A percentile compares a stretch with the other conserved stretches of the same genome.
phyloP scores from a whole-genome alignment of 2,113 vertebrate genomes.

The Vulpes vulpes region DNA sequence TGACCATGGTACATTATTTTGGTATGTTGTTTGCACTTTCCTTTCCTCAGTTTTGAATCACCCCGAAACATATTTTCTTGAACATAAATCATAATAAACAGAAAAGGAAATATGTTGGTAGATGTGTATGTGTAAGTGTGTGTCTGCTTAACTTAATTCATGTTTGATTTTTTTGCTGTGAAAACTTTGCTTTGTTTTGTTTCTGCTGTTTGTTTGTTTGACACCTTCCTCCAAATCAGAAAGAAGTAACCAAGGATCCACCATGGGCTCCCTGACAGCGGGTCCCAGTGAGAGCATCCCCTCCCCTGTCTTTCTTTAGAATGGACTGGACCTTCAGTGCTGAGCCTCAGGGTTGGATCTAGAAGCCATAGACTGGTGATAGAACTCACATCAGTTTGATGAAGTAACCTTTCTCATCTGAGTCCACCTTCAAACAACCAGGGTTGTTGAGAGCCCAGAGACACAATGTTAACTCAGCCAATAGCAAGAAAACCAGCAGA shows the following conservation, averaged over 20 bases:
- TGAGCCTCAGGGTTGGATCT: not conserved
- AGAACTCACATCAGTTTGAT: not conserved
- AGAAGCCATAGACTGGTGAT: not conserved
- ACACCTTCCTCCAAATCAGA: not conserved
- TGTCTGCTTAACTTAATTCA: not conserved
- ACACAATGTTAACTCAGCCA: not conserved
- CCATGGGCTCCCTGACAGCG: not conserved
- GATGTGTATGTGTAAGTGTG: not conserved
- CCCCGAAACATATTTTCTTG: not conserved
- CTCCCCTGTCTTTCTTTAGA: not conserved
- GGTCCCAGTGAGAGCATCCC: not conserved
- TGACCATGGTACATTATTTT: not conserved
- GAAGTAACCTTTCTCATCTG: not conserved
- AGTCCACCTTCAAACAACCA: not conserved
- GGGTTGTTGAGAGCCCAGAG: not conserved
- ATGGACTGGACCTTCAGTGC: not conserved
- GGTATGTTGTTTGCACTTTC: not conserved
- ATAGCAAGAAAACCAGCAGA: not conserved
- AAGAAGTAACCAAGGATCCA: not conserved
- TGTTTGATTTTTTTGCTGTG: not conserved
- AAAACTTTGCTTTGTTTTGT: not conserved
- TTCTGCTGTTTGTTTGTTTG: not conserved
- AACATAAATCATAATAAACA: not conserved
- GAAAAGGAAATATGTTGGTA: not conserved
- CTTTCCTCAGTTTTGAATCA: not conserved